Base-by-base conservation (phyloP, 1,140 invertebrate species). In the Zaprionus kolodkinae region DNA sequence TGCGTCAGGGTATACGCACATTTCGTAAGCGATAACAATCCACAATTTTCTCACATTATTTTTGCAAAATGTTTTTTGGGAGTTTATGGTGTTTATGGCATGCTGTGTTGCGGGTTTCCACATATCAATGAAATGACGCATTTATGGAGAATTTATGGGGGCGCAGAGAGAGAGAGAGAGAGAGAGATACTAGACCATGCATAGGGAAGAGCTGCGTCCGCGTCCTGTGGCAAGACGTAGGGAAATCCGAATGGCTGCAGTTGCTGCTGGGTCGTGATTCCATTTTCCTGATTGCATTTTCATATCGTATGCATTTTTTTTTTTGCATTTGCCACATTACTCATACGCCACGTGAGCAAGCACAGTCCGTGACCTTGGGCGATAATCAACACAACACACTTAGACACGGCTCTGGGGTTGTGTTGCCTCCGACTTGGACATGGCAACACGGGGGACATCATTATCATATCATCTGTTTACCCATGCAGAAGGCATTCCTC, bases 271-370 rank as follows among this genome's bases (percentile, higher is more conserved):
- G 9, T 7, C 15, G 13, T 45, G 38, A 43, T 67, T 84, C 84
- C 78, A 89, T 88, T 88, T 85, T 54, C 36, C 45, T 88, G 84
- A 88, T 88, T 88, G 85, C 84, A 89, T 89, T 88, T 88, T 81
- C 80, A 85, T 81, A 81, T 67, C 55, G 73, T 76, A 85, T 89
- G 59, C 59, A 55, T 11, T 52, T 21, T 21, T n/a, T n/a, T 17
- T 12, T 12, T 9, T 15, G 40, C 48, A 61, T 30, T 17, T 59
- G 64, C 57, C 45, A 66, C 56, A 88, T 87, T 88, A 71, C 84
- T 72, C 76, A 87, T 88, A 68, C 84, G 80, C 64, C 77, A 10
- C 56, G 64, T 72, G 55, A 50, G 11, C 33, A 25, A 13, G 30
- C 21, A 54, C 45, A 83, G 80, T 63, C 62, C 67, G 69, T 72